These are phyloP conservation scores for Cynoglossus semilaevis DNA, from an alignment of 2,113 vertebrate species.

Conservation along the genomic window DNA sequence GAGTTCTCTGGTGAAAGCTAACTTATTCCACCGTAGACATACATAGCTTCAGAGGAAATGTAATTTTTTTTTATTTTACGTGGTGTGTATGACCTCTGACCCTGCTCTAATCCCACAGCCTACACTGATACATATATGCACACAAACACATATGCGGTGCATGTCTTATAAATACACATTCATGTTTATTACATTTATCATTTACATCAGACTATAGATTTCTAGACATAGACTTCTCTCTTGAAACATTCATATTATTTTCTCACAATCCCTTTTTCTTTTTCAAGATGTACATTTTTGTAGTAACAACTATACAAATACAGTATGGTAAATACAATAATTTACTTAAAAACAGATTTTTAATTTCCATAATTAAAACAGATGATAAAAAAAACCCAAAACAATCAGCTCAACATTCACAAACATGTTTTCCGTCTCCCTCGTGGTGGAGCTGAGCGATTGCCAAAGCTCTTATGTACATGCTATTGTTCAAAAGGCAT, in stretches of 20 bases:
- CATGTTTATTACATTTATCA: slow-evolving; percentile 75
- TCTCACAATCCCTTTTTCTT: slow-evolving; percentile 61
- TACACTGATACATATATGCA: no score
- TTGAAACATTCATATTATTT: slow-evolving; percentile 74
- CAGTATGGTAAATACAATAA: slow-evolving; percentile 81
- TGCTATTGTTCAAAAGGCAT: slow-evolving; percentile 88
- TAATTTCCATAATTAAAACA: slow-evolving; percentile 75
- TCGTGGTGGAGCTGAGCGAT: slow-evolving; percentile 69
- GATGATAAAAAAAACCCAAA: slow-evolving; percentile 76
- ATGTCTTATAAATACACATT: slow-evolving; percentile 76
- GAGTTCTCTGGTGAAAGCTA: not conserved
- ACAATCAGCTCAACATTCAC: slow-evolving; percentile 79
- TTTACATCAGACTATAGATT: slow-evolving; percentile 71
- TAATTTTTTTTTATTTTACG: no score
- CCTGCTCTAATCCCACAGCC: no score
- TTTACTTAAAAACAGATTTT: slow-evolving; percentile 81
- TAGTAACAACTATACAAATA: slow-evolving; percentile 82
- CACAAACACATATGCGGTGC: no score
- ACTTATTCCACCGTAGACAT: no score
- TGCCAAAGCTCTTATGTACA: slow-evolving; percentile 82
- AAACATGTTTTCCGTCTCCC: slow-evolving; percentile 45
- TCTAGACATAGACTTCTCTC: slow-evolving; percentile 69
- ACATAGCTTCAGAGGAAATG: no score
- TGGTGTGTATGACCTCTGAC: no score
- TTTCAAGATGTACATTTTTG: slow-evolving; percentile 57